Evolutionary conservation across 2,113 vertebrate genomes (phyloP).

Genomic region (Heterotis niloticus): DNA sequence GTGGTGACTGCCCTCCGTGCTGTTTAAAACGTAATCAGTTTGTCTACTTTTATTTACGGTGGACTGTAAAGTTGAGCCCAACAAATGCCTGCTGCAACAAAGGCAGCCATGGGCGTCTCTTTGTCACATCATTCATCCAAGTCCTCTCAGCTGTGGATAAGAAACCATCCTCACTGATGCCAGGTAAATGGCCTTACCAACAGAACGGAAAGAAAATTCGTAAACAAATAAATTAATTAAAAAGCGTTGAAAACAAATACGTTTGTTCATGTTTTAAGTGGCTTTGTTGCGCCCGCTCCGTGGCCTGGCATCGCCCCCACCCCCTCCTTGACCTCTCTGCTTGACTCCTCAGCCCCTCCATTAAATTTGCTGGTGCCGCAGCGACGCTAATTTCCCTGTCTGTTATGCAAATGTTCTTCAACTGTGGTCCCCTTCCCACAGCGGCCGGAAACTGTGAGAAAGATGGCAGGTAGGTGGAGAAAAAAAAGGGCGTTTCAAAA

Average conservation of each 20-base stretch:
- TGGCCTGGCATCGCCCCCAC: constrained; percentile 6
- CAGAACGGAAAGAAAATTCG: background rate
- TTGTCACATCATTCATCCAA: constrained; percentile 33
- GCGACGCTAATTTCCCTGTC: constrained; percentile 27
- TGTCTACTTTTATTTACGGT: constrained; percentile 43
- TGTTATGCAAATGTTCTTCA: constrained; percentile 25
- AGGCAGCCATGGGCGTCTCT: constrained; percentile 22
- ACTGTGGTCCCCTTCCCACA: background rate
- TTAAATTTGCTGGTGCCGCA: constrained; percentile 29
- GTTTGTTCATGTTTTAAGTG: constrained; percentile 20
- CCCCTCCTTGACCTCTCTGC: constrained; percentile 28
- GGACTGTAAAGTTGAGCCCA: constrained; percentile 38
- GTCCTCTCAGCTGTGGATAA: constrained; percentile 14
- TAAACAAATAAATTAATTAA: constrained; percentile 34
- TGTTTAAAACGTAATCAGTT: constrained; percentile 44
- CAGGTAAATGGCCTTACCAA: constrained; percentile 29
- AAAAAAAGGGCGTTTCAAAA: background rate
- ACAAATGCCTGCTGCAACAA: constrained; percentile 35
- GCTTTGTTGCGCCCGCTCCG: constrained; percentile 16
- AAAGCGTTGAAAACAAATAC: constrained; percentile 27
- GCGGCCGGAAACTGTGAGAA: background rate
- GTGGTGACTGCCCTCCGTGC: constrained; percentile 24
- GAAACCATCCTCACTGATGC: background rate
- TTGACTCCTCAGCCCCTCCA: constrained; percentile 24
- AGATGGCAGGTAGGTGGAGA: background rate